A percentile compares a stretch with the other conserved stretches of the same genome.
These are phyloP conservation scores for Brachypteracias leptosomus DNA, from an alignment of 2,113 vertebrate genomes.

Conservation along the genomic window DNA sequence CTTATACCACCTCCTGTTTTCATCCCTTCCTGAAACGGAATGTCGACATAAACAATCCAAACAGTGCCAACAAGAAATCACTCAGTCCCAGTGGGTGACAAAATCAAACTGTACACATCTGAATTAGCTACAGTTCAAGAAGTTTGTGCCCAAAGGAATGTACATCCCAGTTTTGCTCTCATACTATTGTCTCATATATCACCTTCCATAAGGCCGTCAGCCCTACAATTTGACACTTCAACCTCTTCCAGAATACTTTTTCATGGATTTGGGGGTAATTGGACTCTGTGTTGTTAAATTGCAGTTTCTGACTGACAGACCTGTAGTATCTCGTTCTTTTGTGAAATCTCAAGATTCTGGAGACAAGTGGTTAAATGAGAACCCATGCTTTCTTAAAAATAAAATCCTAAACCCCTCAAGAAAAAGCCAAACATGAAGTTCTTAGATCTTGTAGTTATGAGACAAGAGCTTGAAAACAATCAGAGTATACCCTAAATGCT, in stretches of 20 bases:
- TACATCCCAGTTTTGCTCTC: not conserved
- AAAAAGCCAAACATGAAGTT: not conserved
- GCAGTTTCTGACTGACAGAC: not conserved
- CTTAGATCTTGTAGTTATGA: not conserved
- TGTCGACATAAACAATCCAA: not conserved
- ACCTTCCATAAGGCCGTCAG: not conserved
- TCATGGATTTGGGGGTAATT: not conserved
- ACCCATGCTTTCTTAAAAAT: not conserved
- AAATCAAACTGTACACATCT: not conserved
- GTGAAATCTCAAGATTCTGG: not conserved
- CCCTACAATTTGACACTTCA: not conserved
- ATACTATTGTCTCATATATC: not conserved
- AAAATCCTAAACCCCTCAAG: not conserved
- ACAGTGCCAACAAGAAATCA: not conserved
- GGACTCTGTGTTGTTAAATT: not conserved
- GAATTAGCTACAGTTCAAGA: not conserved
- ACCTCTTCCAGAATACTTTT: not conserved
- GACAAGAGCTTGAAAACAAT: not conserved
- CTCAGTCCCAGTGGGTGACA: not conserved
- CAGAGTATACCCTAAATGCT: not conserved
- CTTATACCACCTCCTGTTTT: not conserved
- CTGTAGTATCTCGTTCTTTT: not conserved
- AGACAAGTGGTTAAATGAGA: not conserved
- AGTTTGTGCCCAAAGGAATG: not conserved
- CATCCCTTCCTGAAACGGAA: not conserved